Base-by-base conservation (phyloP, 2,113 vertebrate species). In the Sylvietta virens region DNA sequence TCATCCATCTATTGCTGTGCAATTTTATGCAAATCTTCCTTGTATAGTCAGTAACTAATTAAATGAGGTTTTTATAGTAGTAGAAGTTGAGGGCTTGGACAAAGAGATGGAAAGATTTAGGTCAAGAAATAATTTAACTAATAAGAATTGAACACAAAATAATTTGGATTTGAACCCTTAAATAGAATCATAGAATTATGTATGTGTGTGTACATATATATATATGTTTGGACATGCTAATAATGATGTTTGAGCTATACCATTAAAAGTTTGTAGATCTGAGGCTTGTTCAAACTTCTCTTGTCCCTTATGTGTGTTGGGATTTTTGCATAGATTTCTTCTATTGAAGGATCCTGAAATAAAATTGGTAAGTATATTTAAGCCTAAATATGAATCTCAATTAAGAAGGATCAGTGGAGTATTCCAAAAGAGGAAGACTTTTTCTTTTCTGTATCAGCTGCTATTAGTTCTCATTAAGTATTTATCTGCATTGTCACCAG, bases 1-100 rank as follows among this genome's bases (percentile, higher is more conserved):
- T 90, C 48, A 65, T 51, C 26, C 45, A 45, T 70, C 26, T 79
- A 10, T 35, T 87, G 65, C 53, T 60, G 15, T 72, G 23, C 69
- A 85, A 65, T 72, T 71, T 67, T 58, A 88, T 80, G 50, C 33
- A 83, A 83, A 79, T 82, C 66, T 74, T 80, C 51, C 31, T 24
- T 28, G 16, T 66, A 47, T 26, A 70, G 78, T 73, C 47, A 54
- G 28, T 58, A 73, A 57, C 18, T 67, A 89, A 58, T 88, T 86
- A 64, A 22, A 40, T 79, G 74, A 80, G 45, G 6, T 5, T 80
- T 90, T 85, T 85, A 53, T 45, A 60, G 37, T 26, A 79, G 22
- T 27, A 76, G 51, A 58, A 85, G 11, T 42, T 47, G 40, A 62
- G 33, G 73, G 77, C 21, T 54, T 70, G 54, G 42, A 57, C 45